Base-by-base conservation (phyloP, 92 coral and sea anemone genomes). In the Zoanthus sansibaricus region DNA sequence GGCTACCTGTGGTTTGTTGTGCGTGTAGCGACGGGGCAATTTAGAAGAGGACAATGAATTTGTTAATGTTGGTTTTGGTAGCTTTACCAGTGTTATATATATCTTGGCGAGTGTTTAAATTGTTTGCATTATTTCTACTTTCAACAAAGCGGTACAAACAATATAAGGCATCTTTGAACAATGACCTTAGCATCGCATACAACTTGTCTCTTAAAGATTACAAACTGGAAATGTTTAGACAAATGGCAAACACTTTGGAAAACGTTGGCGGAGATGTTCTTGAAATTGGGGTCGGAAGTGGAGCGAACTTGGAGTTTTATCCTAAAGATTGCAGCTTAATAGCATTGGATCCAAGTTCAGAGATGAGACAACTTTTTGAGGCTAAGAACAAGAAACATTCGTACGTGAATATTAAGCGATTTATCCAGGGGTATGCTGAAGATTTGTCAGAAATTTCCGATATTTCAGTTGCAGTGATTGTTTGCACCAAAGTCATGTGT, bases 201-300 rank as follows among this genome's bases (percentile, higher is more conserved):
- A 97, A 94, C 89, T 79, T 79, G 48, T 93, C 94, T 2, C 82
- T 97, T 45, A 83, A 67, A 15, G 86, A 88, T 7, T 83, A 83
- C 73, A 97, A 97, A 58, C 83, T 93, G 78, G 93, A 91, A 3
- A 83, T 97, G 72, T 97, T 97, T 54, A 56, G 77, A 37, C 86
- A 84, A 18, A 51, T 96, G 87, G 87, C 91, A 25, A 48, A 51
- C 74, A 74, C 73, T 32, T 25, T 93, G 84, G 86, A 89, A 51
- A 83, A 54, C 55, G 68, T 88, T 62, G 82, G 83, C 45, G 98
- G 98, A n/a, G 99, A 95, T 79, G 88, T 97, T 21, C 84, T 97
- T 48, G 99, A 97, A 88, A 93, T 97, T 21, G 99, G 99, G 9
- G 92, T 94, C 11, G 99, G 99, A 15, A 95, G 97, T 12, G 99